phyloP scores from a whole-genome alignment of 2,113 vertebrate species.

The Benitochromis conjunctus region DNA sequence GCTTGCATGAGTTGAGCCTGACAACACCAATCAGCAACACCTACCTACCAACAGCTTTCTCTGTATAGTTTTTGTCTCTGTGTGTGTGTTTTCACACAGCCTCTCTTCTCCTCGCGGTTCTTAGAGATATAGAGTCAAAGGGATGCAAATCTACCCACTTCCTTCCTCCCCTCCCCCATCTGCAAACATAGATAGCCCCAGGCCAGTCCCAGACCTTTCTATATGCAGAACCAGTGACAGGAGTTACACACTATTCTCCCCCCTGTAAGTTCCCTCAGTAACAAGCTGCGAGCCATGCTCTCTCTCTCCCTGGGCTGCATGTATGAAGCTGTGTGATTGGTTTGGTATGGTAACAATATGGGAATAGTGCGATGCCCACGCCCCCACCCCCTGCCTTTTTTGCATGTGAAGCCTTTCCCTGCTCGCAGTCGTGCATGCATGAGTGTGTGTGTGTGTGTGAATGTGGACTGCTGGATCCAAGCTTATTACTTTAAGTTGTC shows the following conservation, averaged over 20 bases:
- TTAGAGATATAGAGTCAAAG: constrained; percentile 68
- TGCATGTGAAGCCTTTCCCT: constrained; percentile 11
- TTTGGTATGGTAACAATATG: constrained; percentile 53
- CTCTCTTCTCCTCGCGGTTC: constrained; percentile 7
- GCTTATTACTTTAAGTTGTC: constrained; percentile 71
- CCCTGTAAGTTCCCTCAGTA: constrained; percentile 60
- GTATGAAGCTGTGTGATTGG: constrained; percentile 56
- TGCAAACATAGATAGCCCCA: constrained; percentile 67
- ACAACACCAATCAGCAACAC: constrained; percentile 28
- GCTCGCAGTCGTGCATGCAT: constrained; percentile 24
- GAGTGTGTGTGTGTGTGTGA: constrained; percentile 22
- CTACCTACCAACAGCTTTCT: constrained; percentile 23
- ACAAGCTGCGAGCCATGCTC: constrained; percentile 53
- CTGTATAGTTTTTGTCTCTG: not conserved
- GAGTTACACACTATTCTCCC: constrained; percentile 61
- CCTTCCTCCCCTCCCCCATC: constrained; percentile 60
- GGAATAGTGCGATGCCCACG: constrained; percentile 17
- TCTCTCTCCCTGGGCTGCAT: constrained; percentile 40
- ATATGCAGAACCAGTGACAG: constrained; percentile 73
- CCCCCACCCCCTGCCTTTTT: constrained; percentile 21
- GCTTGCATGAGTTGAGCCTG: constrained; percentile 27
- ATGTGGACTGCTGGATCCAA: constrained; percentile 40
- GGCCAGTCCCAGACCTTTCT: constrained; percentile 69
- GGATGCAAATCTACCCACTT: constrained; percentile 70
- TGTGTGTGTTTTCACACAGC: constrained; percentile 17